A percentile compares a stretch with the other conserved stretches of the same genome.
Conservation (phyloP, 1,140 invertebrate species). For the Neodiprion lecontei region DNA sequence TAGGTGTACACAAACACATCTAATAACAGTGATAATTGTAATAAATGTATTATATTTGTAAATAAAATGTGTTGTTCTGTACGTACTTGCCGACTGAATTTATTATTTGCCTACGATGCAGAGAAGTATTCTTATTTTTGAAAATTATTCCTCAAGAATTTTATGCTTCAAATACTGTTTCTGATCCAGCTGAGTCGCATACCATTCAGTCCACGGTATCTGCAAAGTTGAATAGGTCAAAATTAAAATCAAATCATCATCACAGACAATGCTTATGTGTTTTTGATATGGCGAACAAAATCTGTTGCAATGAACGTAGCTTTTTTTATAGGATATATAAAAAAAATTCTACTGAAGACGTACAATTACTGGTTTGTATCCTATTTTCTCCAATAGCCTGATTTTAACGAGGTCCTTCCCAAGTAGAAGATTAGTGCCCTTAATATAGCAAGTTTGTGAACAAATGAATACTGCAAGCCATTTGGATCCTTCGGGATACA, state of each 20-base stretch:
- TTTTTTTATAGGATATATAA: conserved; percentile 10
- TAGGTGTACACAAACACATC: no score
- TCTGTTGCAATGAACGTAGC: no score
- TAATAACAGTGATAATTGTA: no score
- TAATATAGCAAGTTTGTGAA: conserved; percentile 53
- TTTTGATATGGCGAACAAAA: no score
- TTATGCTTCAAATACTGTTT: neutral
- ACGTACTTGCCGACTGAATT: no score
- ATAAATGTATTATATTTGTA: no score
- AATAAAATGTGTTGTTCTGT: no score
- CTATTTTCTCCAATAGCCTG: conserved; percentile 64
- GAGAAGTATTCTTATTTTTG: no score
- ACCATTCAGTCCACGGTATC: conserved; percentile 31
- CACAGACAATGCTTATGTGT: no score
- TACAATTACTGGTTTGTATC: conserved; percentile 66
- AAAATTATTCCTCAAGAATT: neutral
- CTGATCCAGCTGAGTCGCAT: neutral
- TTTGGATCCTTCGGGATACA: conserved; percentile 46
- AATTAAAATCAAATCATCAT: neutral
- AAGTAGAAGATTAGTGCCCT: conserved; percentile 44
- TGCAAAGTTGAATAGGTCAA: conserved; percentile 21
- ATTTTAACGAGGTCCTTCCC: conserved; percentile 61
- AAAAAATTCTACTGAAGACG: conserved; percentile 37
- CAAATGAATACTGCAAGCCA: conserved; percentile 60
- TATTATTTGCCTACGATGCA: no score